Evolutionary conservation across 2,797 vertebrate species (phyloP).

Genomic region (Coregonus ussuriensis): DNA sequence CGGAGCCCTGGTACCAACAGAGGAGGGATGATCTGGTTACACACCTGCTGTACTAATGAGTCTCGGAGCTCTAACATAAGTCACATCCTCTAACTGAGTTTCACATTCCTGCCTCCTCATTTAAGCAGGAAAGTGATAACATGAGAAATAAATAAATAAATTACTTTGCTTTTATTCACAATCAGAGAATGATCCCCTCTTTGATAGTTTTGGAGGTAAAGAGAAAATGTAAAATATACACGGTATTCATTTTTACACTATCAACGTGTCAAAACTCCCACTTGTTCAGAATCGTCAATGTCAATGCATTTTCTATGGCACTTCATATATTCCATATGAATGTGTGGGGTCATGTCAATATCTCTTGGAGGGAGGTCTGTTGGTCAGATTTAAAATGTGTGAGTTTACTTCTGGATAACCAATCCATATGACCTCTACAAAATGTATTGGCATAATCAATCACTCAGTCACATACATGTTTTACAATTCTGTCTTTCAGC

Average conservation of each 20-base stretch:
- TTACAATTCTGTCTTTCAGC: slow-evolving; percentile 17
- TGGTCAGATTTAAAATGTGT: slow-evolving; percentile 1
- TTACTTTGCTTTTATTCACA: slow-evolving; percentile 12
- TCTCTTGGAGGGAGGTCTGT: background rate
- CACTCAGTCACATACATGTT: slow-evolving; percentile 12
- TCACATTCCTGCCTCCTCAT: slow-evolving; percentile 36
- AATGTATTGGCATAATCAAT: slow-evolving; percentile 21
- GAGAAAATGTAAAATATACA: background rate
- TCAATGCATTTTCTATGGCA: background rate
- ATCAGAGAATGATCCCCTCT: background rate
- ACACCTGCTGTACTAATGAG: slow-evolving; percentile 69
- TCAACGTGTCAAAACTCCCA: background rate
- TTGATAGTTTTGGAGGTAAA: background rate
- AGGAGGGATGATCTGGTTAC: slow-evolving; percentile 43
- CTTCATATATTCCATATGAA: slow-evolving; percentile 5
- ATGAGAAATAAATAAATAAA: background rate
- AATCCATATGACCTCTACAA: slow-evolving; percentile 21
- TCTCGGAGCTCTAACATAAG: slow-evolving; percentile 43
- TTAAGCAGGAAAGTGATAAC: slow-evolving; percentile 26
- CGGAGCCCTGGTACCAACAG: slow-evolving; percentile 40
- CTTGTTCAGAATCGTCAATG: slow-evolving; percentile 5
- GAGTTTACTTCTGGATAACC: slow-evolving; percentile 2
- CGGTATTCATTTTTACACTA: background rate
- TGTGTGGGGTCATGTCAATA: slow-evolving; percentile 16
- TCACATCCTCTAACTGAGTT: slow-evolving; percentile 49